phyloP scores from a whole-genome alignment of 2,888 invertebrate species.

The Nomada fabriciana region DNA sequence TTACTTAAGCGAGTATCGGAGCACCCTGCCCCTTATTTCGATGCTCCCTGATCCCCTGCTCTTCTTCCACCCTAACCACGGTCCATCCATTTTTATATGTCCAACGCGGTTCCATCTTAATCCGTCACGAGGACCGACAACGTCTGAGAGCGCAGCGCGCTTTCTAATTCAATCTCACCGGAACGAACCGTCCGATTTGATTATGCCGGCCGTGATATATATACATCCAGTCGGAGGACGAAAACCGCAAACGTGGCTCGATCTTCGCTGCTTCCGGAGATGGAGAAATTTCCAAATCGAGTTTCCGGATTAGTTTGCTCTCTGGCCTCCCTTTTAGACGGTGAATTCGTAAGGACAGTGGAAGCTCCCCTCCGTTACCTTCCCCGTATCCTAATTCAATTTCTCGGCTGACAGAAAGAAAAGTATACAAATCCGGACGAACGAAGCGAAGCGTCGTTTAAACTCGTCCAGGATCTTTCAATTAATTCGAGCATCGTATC shows the following conservation, averaged over 20 bases:
- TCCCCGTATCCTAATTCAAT: constrained; percentile 3
- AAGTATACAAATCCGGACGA: too few species aligned
- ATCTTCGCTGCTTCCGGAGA: constrained; percentile 2
- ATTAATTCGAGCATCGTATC: constrained; percentile 28
- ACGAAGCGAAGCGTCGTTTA: neutral
- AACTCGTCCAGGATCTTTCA: constrained; percentile 15
- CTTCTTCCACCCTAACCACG: constrained; percentile 1
- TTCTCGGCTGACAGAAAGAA: neutral
- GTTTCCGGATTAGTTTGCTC: constrained; percentile 11
- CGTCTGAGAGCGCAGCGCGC: constrained; percentile 53
- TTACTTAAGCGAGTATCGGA: constrained; percentile 41
- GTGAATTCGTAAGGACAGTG: neutral
- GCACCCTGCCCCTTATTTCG: constrained; percentile 29
- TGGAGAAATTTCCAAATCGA: constrained; percentile 28
- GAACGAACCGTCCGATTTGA: constrained; percentile 43
- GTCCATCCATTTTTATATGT: constrained; percentile 59
- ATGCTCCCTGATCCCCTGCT: constrained; percentile 21
- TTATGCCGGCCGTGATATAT: constrained; percentile 44
- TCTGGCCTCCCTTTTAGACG: neutral
- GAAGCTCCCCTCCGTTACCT: neutral
- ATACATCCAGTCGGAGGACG: constrained; percentile 16
- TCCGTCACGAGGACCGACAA: constrained; percentile 72
- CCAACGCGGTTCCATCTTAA: constrained; percentile 68
- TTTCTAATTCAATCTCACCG: constrained; percentile 61
- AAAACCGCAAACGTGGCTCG: constrained; percentile 32